These are phyloP conservation scores for Tokudaia tokunoshimensis DNA, from an alignment of 2,797 vertebrate species.

Conservation along the genomic window DNA sequence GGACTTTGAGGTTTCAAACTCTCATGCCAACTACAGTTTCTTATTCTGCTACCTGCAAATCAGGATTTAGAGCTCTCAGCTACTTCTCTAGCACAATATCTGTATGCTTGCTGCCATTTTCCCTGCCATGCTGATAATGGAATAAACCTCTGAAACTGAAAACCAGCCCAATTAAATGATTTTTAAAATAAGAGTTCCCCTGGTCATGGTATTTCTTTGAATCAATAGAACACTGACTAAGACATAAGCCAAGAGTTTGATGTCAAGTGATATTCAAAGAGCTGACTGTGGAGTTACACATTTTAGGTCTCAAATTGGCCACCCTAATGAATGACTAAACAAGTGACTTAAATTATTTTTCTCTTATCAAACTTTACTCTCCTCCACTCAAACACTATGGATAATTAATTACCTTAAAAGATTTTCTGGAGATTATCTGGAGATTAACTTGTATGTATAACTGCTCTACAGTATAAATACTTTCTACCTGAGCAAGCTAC, in stretches of 20 bases:
- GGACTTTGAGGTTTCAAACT: background rate
- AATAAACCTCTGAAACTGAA: background rate
- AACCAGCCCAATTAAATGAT: background rate
- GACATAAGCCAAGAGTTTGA: background rate
- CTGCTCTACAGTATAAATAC: background rate
- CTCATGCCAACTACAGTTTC: background rate
- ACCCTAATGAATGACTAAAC: background rate
- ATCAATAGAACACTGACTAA: background rate
- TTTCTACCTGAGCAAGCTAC: background rate
- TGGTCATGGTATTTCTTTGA: background rate
- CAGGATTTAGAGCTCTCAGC: background rate
- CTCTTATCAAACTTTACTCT: constrained; percentile 9
- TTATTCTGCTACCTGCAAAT: background rate
- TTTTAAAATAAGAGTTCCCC: background rate
- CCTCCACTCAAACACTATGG: background rate
- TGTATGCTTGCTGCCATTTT: background rate
- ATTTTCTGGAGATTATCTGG: background rate
- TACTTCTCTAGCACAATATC: background rate
- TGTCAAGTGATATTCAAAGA: background rate
- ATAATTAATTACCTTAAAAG: constrained; percentile 20
- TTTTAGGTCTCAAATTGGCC: background rate
- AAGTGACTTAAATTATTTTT: constrained; percentile 2
- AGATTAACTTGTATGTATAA: background rate
- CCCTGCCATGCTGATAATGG: background rate
- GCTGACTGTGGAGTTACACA: constrained; percentile 11